These are phyloP conservation scores for Agonopterix subpropinquella DNA, from an alignment of 2,888 invertebrate genomes.

Conservation along the genomic window DNA sequence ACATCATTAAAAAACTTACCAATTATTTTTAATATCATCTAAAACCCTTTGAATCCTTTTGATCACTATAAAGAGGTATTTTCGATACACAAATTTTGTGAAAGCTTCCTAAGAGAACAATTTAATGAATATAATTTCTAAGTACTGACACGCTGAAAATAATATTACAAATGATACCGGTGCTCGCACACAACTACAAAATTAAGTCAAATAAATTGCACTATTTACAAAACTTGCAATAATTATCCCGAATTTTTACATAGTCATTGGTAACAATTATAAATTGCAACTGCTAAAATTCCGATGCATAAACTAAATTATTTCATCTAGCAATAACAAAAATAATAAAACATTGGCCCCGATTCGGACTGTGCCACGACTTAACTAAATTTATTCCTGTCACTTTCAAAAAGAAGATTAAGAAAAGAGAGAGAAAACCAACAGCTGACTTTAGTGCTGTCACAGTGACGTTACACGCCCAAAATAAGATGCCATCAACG, in stretches of 20 bases:
- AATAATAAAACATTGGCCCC: conserved; percentile 29
- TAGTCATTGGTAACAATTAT: conserved; percentile 54
- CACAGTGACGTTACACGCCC: no score
- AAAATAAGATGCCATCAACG: no score
- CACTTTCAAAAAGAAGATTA: no score
- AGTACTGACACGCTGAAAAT: conserved; percentile 23
- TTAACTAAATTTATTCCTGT: no score
- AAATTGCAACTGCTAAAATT: conserved; percentile 26
- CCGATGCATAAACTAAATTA: conserved; percentile 41
- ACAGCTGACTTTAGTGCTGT: no score
- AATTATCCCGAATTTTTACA: conserved; percentile 33
- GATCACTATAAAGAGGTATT: conserved; percentile 73
- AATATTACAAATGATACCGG: not conserved
- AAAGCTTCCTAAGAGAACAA: conserved; percentile 35
- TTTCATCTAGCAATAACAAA: conserved; percentile 43
- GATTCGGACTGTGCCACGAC: no score
- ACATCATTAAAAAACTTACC: conserved; percentile 68
- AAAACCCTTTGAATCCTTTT: conserved; percentile 68
- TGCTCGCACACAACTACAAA: conserved; percentile 1
- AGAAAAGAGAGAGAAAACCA: no score
- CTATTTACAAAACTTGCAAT: conserved; percentile 55
- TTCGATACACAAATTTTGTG: conserved; percentile 54
- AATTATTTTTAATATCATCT: conserved; percentile 53
- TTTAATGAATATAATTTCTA: conserved; percentile 39
- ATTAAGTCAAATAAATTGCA: conserved; percentile 39